Percentiles rank a stretch among this genome's conserved stretches.
Evolutionary conservation across 2,888 invertebrate genomes (phyloP).

Genomic region (Anarsia innoxiella): DNA sequence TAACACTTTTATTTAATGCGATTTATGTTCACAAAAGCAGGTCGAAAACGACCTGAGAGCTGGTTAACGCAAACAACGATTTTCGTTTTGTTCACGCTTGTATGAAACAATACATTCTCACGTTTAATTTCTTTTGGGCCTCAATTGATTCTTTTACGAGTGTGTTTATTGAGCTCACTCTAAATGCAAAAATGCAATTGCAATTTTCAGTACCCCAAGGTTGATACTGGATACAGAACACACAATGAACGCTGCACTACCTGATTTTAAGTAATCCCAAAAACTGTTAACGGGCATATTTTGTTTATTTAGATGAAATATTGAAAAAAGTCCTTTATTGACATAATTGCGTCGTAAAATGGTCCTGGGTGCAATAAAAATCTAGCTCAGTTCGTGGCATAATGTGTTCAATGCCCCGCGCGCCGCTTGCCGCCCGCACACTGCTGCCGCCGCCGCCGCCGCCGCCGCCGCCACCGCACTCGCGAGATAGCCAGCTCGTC

Average conservation of each 20-base stretch:
- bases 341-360: slow-evolving; percentile 11
- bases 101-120: slow-evolving; percentile 74
- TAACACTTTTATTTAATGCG: slow-evolving; percentile 64
- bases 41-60: slow-evolving; percentile 70
- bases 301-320: too few relatives aligned
- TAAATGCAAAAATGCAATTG: slow-evolving; percentile 63
- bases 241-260: too few relatives aligned
- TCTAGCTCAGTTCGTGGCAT: slow-evolving; percentile 34
- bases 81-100: slow-evolving; percentile 67
- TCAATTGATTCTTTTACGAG: slow-evolving; percentile 73
- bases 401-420: slow-evolving; percentile 44
- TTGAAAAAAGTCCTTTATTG: neutral
- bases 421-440: slow-evolving; percentile 17
- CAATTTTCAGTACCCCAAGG: slow-evolving; percentile 33
- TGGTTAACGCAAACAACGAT: slow-evolving; percentile 64
- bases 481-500: slow-evolving; percentile 38
- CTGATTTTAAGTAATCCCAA: too few relatives aligned
- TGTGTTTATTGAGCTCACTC: slow-evolving; percentile 71
- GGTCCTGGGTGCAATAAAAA: slow-evolving; percentile 28
- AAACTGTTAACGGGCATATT: too few relatives aligned
- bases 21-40: slow-evolving; percentile 67
- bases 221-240: too few relatives aligned
- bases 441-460: too few relatives aligned
- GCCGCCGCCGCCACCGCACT: slow-evolving; percentile 38
- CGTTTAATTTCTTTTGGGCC: slow-evolving; percentile 72